Conservation (phyloP, 2,888 invertebrate genomes). For the Sarcophaga rosellei region DNA sequence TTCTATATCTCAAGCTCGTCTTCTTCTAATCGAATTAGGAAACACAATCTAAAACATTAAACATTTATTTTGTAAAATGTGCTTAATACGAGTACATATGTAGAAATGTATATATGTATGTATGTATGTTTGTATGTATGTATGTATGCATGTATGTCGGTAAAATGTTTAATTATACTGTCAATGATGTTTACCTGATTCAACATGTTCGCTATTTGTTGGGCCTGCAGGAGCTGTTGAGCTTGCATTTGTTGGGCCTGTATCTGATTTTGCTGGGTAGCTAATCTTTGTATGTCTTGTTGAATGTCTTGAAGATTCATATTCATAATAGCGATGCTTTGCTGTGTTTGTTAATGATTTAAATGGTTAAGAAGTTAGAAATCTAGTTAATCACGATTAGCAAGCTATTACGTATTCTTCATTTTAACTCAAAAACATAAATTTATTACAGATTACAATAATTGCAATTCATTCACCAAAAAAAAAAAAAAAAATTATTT, state of each 20-base stretch:
- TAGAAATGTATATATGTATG: conserved; percentile 7
- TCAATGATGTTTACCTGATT: conserved; percentile 77
- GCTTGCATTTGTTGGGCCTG: conserved; percentile 84
- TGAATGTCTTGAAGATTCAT: conserved; percentile 96
- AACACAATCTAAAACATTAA: neutral
- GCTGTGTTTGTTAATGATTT: conserved; percentile 76
- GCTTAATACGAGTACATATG: neutral
- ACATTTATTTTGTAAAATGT: neutral
- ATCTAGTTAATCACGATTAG: conserved; percentile 58
- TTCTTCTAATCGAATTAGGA: neutral
- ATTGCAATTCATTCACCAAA: neutral
- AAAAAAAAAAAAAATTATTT: neutral
- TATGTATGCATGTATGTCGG: conserved; percentile 3
- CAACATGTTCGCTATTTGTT: conserved; percentile 82
- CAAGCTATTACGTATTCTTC: conserved; percentile 14
- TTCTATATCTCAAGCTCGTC: neutral
- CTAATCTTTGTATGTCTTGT: conserved; percentile 94
- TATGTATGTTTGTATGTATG: neutral
- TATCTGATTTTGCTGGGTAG: conserved; percentile 90
- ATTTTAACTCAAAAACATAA: conserved; percentile 2
- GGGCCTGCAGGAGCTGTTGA: conserved; percentile 83
- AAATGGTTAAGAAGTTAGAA: conserved; percentile 60
- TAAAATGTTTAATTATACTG: conserved; percentile 36
- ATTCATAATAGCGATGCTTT: conserved; percentile 87
- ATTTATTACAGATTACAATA: too few species aligned